Conservation (phyloP, 2,113 vertebrate species). For the Cynocephalus volans region DNA sequence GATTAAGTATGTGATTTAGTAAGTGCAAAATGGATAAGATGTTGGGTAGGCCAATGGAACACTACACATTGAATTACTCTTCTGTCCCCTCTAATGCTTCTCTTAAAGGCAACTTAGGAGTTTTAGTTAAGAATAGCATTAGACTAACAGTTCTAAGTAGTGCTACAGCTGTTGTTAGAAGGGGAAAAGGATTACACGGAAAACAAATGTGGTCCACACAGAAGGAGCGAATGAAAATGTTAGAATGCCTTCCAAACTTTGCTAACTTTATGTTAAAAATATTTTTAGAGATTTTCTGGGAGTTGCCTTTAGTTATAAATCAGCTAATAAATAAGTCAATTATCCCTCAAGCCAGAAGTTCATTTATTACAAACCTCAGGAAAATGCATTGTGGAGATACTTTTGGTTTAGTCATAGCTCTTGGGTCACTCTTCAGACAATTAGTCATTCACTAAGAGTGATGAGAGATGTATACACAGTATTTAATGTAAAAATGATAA, state of each 20-base stretch:
- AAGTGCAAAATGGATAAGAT: neutral
- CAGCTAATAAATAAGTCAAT: constrained; percentile 45
- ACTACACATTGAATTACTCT: constrained; percentile 63
- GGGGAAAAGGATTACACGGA: constrained; percentile 67
- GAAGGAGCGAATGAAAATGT: constrained; percentile 76
- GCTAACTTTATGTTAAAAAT: constrained; percentile 66
- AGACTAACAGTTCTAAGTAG: constrained; percentile 66
- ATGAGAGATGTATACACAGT: neutral
- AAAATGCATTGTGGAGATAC: constrained; percentile 23
- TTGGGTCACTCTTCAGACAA: neutral
- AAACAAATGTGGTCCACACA: constrained; percentile 83
- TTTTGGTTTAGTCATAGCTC: constrained; percentile 2
- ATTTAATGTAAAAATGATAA: neutral
- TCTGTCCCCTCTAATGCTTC: constrained; percentile 77
- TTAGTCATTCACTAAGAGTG: neutral
- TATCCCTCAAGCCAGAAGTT: constrained; percentile 40
- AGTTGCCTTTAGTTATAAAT: constrained; percentile 59
- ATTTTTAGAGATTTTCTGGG: neutral
- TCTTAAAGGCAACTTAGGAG: neutral
- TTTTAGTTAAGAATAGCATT: constrained; percentile 69
- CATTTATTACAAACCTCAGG: neutral
- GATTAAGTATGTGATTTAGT: constrained; percentile 51
- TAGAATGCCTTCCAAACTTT: constrained; percentile 79
- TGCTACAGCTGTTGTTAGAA: constrained; percentile 84
- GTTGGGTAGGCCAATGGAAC: constrained; percentile 42